A percentile compares a stretch with the other conserved stretches of the same genome.
These are phyloP conservation scores for Pelosia muscerda DNA, from an alignment of 2,888 invertebrate species.

Conservation along the genomic window DNA sequence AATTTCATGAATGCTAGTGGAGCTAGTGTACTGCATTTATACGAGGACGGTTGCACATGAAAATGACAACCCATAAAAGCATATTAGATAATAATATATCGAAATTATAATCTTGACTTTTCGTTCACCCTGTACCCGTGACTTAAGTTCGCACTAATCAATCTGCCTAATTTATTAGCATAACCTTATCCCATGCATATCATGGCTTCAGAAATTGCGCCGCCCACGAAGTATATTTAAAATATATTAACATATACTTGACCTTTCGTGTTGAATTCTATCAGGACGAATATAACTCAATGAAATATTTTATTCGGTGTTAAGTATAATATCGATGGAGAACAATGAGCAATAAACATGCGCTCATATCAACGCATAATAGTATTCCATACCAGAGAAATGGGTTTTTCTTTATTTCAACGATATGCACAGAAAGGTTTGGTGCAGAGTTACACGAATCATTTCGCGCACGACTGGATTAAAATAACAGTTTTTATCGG, in stretches of 20 bases:
- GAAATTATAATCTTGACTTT: not conserved
- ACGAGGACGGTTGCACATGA: too few species aligned
- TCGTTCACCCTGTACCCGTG: not conserved
- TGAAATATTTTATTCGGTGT: constrained; percentile 75
- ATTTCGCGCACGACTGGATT: constrained; percentile 59
- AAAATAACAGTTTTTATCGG: constrained; percentile 49
- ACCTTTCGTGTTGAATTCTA: constrained; percentile 69
- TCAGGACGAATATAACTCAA: constrained; percentile 67
- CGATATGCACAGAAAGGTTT: constrained; percentile 57
- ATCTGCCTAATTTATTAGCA: constrained; percentile 44
- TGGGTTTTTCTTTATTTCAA: constrained; percentile 74
- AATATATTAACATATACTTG: constrained; percentile 59
- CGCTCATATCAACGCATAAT: constrained; percentile 78
- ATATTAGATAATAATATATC: not conserved
- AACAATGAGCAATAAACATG: constrained; percentile 84
- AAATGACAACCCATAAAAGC: not conserved
- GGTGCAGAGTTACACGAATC: constrained; percentile 59
- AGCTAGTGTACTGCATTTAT: too few species aligned
- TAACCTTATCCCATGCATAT: constrained; percentile 35
- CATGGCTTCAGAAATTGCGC: constrained; percentile 43
- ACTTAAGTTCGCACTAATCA: constrained; percentile 20
- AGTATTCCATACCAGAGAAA: constrained; percentile 67
- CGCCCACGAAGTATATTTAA: constrained; percentile 50
- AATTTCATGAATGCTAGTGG: too few species aligned
- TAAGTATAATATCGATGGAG: constrained; percentile 72